A percentile compares a stretch with the other conserved stretches of the same genome.
Evolutionary conservation across 1,140 invertebrate species (phyloP).

Genomic region (Diprion similis): DNA sequence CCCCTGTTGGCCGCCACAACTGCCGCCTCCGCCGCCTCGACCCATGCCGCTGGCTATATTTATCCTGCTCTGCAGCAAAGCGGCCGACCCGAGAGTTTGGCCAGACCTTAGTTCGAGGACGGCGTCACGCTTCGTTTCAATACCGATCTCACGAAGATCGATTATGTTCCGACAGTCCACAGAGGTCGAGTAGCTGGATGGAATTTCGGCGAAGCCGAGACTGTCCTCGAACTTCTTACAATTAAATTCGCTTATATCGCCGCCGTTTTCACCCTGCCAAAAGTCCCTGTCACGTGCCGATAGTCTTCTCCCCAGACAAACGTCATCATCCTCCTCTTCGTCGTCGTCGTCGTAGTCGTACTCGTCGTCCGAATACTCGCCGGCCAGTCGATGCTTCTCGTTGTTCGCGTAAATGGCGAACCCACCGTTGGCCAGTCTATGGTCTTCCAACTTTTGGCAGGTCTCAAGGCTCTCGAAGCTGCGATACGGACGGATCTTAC

Average conservation of each 20-base stretch:
- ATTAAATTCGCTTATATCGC: conserved; percentile 16
- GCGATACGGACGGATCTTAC: conserved; percentile 52
- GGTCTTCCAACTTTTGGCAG: conserved; percentile 40
- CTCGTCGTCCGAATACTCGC: conserved; percentile 30
- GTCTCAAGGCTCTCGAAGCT: conserved; percentile 57
- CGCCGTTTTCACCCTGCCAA: conserved; percentile 44
- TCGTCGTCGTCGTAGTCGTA: conserved; percentile 23
- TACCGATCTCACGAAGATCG: conserved; percentile 57
- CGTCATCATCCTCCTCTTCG: conserved; percentile 34
- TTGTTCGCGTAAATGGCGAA: conserved; percentile 46
- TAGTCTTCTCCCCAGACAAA: conserved; percentile 43
- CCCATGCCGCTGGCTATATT: conserved; percentile 50
- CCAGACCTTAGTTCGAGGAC: conserved; percentile 52
- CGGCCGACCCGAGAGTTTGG: conserved; percentile 40
- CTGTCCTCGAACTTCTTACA: conserved; percentile 40
- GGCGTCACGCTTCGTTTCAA: conserved; percentile 49
- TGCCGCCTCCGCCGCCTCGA: conserved; percentile 30
- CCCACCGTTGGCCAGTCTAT: conserved; percentile 37
- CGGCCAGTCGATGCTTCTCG: conserved; percentile 30
- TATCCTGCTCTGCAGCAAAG: conserved; percentile 47
- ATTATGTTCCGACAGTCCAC: conserved; percentile 56
- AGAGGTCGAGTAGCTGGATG: conserved; percentile 46
- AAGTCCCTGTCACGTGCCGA: conserved; percentile 23
- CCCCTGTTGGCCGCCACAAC: conserved; percentile 38
- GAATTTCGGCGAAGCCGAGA: conserved; percentile 40